Evolutionary conservation across 2,113 vertebrate species (phyloP).

Genomic region (Poeciliopsis retropinna): DNA sequence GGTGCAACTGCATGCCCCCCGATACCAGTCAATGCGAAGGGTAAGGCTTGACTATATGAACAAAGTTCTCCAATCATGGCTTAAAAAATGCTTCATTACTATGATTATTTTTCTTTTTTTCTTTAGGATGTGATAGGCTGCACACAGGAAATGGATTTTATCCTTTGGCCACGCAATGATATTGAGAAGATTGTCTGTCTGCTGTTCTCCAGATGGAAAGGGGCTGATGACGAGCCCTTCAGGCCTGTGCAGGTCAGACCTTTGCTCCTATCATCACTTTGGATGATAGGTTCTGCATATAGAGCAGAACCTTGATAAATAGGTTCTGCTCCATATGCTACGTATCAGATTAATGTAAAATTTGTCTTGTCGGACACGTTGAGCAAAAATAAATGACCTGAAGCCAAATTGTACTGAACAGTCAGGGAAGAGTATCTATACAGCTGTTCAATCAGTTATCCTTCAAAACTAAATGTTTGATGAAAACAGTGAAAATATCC

Average conservation of each 20-base stretch:
- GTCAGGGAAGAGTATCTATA: too few relatives aligned
- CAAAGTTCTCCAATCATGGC: neutral
- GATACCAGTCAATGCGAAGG: conserved; percentile 99
- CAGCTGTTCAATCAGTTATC: too few relatives aligned
- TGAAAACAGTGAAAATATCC: too few relatives aligned
- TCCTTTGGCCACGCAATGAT: conserved; percentile 98
- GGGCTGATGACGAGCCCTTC: conserved; percentile 93
- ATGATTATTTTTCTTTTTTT: neutral
- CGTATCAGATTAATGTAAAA: too few relatives aligned
- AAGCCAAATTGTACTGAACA: too few relatives aligned
- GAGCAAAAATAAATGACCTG: too few relatives aligned
- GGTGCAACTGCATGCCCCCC: conserved; percentile 97
- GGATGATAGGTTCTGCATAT: too few relatives aligned
- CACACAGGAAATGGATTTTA: conserved; percentile 99
- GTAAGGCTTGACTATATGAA: conserved; percentile 71
- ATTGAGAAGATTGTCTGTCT: conserved; percentile 99
- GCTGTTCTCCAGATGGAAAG: conserved; percentile 99
- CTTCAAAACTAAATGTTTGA: too few relatives aligned
- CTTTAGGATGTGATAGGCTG: conserved; percentile 96
- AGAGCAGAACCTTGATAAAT: too few relatives aligned
- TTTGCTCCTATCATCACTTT: neutral
- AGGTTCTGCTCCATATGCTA: too few relatives aligned
- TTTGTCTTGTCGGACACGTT: too few relatives aligned
- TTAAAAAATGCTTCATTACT: neutral
- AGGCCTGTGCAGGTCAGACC: conserved; percentile 94